Conservation (phyloP, 2,888 invertebrate genomes). For the Laspeyria flexula region DNA sequence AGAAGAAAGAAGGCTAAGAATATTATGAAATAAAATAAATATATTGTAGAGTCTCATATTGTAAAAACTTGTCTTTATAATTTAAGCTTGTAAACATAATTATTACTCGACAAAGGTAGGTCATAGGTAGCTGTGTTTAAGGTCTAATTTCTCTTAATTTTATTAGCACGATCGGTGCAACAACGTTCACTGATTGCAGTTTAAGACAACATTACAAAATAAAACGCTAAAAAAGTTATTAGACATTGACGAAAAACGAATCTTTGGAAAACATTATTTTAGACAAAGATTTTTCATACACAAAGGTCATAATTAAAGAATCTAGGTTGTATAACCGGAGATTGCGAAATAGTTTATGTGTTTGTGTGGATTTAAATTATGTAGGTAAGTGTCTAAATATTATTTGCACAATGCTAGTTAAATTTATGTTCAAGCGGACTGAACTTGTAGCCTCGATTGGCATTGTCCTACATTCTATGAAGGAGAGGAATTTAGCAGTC, state of each 20-base stretch:
- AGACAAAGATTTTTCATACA: slow-evolving; percentile 12
- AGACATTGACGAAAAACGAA: neutral
- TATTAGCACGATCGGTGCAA: no score
- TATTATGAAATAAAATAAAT: neutral
- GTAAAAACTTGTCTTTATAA: no score
- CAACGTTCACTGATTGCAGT: slow-evolving; percentile 40
- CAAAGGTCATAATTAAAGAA: neutral
- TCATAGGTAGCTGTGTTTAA: slow-evolving; percentile 21
- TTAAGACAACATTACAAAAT: no score
- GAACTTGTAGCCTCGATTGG: slow-evolving; percentile 55
- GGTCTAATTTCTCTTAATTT: slow-evolving; percentile 41
- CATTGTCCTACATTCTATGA: slow-evolving; percentile 73
- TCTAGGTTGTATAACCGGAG: neutral
- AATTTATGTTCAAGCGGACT: slow-evolving; percentile 12
- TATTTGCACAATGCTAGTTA: slow-evolving; percentile 1
- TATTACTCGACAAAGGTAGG: slow-evolving; percentile 13
- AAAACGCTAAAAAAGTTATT: neutral
- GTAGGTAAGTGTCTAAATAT: slow-evolving; percentile 4
- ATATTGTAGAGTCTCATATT: no score
- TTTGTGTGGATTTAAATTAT: slow-evolving; percentile 1
- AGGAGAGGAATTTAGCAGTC: slow-evolving; percentile 59
- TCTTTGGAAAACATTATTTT: slow-evolving; percentile 4
- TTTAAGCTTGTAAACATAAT: no score
- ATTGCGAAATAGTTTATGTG: neutral
- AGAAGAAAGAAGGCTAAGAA: slow-evolving; percentile 17